Evolutionary conservation across 2,113 vertebrate genomes (phyloP), one percentile per base, ranked within the genome.

Genomic region (Hystrix cristata): DNA sequence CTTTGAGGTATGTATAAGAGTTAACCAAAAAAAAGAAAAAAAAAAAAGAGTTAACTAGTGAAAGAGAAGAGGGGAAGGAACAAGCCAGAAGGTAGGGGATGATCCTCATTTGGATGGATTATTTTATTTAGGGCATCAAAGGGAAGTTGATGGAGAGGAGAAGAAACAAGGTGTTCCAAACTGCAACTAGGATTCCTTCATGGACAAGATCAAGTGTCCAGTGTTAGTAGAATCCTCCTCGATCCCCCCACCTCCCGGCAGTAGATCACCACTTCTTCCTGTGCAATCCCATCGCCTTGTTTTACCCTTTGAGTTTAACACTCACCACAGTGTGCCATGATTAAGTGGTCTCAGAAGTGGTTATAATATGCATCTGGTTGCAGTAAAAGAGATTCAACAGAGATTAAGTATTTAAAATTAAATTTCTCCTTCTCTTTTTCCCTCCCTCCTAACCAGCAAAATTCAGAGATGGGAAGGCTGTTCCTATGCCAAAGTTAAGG

Each of bases 351-450:
- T 62, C 31, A 23, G 7, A 74, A 31, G 27, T 74, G 27, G 34
- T 34, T 64, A 25, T 23, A 55, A n/a, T 46, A 60, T 15, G 62
- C 23, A 55, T 31, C n/a, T 53, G 43, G 46, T 0, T 53, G 71
- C 25, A 81, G 15, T n/a, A 62, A 88, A 87, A 38, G 74, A 82
- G 34, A 60, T 10, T 3, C 62, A 88, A 31, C 18, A 5, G 88
- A 79, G 34, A 48, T 57, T 80, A 29, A 90, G 6, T 79, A 96
- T 65, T 6, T 79, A 93, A 93, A 60, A 13, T 72, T 60, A 90
- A 65, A 13, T 83, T 59, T 87, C 57, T 64, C 27, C 71, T 60
- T 62, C 27, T 90, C 34, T 14, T 38, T 7, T 92, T n/a, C 13
- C 23, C 34, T 79, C 14, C 25, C 51, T 80, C 23, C 25, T 31